Percentiles rank a stretch among this genome's conserved stretches.
These are phyloP conservation scores for Numenius arquata DNA, from an alignment of 2,113 vertebrate species.

Conservation along the genomic window DNA sequence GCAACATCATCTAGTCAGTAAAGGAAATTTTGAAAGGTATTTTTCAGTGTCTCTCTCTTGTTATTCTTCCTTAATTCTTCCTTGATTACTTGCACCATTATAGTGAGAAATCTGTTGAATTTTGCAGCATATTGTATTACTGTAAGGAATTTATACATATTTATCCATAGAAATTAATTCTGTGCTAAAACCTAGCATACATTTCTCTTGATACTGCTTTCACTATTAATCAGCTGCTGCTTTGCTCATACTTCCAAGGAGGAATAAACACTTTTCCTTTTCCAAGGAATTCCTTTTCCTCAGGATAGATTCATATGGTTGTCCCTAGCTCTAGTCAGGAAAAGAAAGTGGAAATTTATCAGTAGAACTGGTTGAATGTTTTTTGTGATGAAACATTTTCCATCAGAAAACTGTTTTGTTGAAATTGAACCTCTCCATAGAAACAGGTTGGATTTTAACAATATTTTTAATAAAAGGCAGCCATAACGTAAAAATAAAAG, in stretches of 20 bases:
- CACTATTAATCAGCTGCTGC: background rate
- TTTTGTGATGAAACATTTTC: background rate
- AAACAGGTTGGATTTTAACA: background rate
- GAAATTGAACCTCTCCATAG: background rate
- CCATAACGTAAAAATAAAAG: background rate
- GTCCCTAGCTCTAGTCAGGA: background rate
- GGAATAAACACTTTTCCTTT: background rate
- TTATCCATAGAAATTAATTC: constrained; percentile 32
- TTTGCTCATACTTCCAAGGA: background rate
- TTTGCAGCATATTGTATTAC: background rate
- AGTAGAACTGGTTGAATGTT: background rate
- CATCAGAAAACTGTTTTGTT: background rate
- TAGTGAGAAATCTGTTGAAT: background rate
- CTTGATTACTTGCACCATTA: background rate
- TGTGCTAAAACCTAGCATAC: background rate
- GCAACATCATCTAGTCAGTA: background rate
- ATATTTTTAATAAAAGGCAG: background rate
- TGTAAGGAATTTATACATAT: background rate
- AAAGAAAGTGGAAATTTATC: background rate
- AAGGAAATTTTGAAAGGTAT: background rate
- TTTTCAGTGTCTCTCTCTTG: background rate
- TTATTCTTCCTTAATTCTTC: background rate
- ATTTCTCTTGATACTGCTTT: background rate
- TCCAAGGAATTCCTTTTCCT: background rate
- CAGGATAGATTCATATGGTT: background rate